phyloP scores from a whole-genome alignment of 2,113 vertebrate species.

The Rhagologus leucostigma region DNA sequence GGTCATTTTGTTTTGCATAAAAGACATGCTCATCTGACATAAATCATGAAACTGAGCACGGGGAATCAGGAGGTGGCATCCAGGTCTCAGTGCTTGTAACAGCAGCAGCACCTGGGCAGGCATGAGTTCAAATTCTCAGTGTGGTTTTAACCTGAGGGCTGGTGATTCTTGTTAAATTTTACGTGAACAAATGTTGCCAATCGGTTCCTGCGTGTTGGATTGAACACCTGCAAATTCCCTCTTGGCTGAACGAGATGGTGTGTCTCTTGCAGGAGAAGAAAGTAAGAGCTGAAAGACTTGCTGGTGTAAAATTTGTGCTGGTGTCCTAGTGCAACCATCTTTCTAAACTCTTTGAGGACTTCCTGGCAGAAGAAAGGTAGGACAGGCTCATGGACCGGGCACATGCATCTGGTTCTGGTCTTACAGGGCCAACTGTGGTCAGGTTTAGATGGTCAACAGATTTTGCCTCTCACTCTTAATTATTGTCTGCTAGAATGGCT shows the following conservation, averaged over 20 bases:
- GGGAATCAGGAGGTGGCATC: not conserved
- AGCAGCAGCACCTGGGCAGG: conserved; percentile 39
- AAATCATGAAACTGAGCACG: not conserved
- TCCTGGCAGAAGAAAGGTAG: not conserved
- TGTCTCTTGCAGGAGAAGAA: not conserved
- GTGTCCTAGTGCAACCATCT: not conserved
- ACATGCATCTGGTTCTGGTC: accelerated
- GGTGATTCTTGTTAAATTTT: conserved; percentile 53
- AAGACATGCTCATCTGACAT: not conserved
- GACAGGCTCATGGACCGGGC: not conserved
- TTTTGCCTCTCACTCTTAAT: not conserved
- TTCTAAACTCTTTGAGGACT: not conserved
- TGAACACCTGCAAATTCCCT: conserved; percentile 53
- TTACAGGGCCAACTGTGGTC: not conserved
- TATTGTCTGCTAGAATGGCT: not conserved
- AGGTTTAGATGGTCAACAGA: not conserved
- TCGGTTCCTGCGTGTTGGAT: not conserved
- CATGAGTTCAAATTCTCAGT: conserved; percentile 16
- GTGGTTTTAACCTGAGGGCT: conserved; percentile 31
- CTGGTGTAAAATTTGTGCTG: not conserved
- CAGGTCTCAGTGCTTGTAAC: not conserved
- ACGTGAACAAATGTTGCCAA: not conserved
- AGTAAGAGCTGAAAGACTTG: not conserved
- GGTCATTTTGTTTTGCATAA: not conserved
- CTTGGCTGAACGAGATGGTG: not conserved